Evolutionary conservation across 1,140 invertebrate genomes (phyloP).

Genomic region (Ceratosolen fusciceps): DNA sequence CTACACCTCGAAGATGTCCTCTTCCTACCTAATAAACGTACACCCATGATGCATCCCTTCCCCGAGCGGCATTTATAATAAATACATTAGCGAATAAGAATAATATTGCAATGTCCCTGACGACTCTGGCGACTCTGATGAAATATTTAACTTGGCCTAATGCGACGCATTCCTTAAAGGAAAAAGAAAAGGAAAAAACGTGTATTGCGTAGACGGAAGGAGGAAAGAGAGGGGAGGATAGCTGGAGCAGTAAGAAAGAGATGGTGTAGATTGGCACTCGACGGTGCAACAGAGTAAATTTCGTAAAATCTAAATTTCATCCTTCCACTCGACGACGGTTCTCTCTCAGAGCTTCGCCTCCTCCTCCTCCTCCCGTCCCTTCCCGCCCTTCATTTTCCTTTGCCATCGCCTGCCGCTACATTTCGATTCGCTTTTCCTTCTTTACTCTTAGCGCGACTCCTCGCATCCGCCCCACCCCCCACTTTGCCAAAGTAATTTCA

Average conservation of each 20-base stretch:
- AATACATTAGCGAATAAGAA: too few species aligned
- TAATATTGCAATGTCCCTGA: too few species aligned
- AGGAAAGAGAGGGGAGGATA: neutral
- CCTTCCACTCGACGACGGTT: slow-evolving; percentile 36
- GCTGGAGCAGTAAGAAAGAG: too few species aligned
- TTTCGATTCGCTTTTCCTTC: slow-evolving; percentile 6
- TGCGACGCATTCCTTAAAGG: too few species aligned
- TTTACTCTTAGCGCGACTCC: slow-evolving; percentile 35
- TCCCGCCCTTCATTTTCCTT: slow-evolving; percentile 26
- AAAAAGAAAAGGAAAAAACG: too few species aligned
- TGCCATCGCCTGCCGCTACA: too few species aligned
- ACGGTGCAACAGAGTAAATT: slow-evolving; percentile 54
- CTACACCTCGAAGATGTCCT: too few species aligned
- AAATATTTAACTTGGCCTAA: too few species aligned
- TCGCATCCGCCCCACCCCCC: slow-evolving; percentile 41
- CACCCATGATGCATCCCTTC: too few species aligned
- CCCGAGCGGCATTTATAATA: too few species aligned
- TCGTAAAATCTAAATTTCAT: slow-evolving; percentile 56
- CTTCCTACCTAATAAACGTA: too few species aligned
- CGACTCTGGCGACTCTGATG: too few species aligned
- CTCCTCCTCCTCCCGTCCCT: neutral
- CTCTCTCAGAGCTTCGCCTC: neutral
- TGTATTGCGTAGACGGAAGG: neutral
- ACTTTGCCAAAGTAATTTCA: slow-evolving; percentile 33
- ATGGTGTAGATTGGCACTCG: slow-evolving; percentile 45